Base-by-base conservation (phyloP, 1,140 invertebrate genomes). In the Hestina assimilis region DNA sequence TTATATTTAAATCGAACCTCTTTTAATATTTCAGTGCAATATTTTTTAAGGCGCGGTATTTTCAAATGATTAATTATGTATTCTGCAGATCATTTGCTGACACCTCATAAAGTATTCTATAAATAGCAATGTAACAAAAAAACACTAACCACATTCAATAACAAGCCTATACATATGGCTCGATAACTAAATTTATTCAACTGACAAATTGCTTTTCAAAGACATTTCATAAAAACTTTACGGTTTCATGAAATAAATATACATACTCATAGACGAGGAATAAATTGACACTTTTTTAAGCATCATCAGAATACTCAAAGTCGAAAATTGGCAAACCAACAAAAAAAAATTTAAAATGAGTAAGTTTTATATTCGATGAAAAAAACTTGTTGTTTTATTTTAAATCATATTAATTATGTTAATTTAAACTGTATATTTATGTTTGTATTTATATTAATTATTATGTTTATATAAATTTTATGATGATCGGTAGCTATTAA, bases 71-170 rank as follows among this genome's bases (percentile, higher is more conserved):
- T 23, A 56, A 38, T 56, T 47, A 56, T 56, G 42, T 54, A 54
- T 54, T 26, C 42, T 17, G 17, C 6, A 20, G 15, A 47, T 46
- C 24, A 46, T 17, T 47, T 33, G 53, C 46, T 31, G 31, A 54
- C 52, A 54, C 29, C 52, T 46, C 31, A 54, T 54, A 54, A 54
- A 54, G 46, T 42, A 33, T 9, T 5, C 52, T 45, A 21, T 54
- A 38, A 26, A 54, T 38, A 54, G 52, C 7, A 20, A 23, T 24
- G 12, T 31, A 14, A 12, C 21, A 23, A 48, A 35, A 31, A 48
- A 35, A 17, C 1, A 9, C 19, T 20, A 6, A 8, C 21, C 46
- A 14, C 33, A 20, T 48, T 38, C 29, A 38, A 3, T 38, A 38
- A 17, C 33, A 35, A 38, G 4, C 3, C 15, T 17, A 20, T 38